phyloP scores from a whole-genome alignment of 2,888 invertebrate species.

The Ornithoptera alexandrae region DNA sequence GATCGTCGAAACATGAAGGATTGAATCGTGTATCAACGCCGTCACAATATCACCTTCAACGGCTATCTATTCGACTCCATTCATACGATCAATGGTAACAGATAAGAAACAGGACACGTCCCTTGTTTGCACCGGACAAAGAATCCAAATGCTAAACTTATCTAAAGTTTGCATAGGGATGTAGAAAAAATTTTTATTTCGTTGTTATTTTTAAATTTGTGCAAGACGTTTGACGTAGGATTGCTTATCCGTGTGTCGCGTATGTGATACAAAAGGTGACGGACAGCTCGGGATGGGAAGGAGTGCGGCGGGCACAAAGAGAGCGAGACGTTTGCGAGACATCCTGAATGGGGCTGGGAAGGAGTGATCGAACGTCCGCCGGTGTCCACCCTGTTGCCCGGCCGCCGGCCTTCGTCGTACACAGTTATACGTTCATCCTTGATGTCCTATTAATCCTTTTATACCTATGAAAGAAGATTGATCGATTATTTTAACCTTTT shows the following conservation, averaged over 20 bases:
- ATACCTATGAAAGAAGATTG: slow-evolving; percentile 3
- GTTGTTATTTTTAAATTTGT: slow-evolving; percentile 79
- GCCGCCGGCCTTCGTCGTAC: slow-evolving; percentile 35
- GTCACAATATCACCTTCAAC: slow-evolving; percentile 31
- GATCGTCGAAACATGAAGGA: slow-evolving; percentile 4
- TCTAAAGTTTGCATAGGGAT: slow-evolving; percentile 73
- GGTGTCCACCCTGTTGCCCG: slow-evolving; percentile 34
- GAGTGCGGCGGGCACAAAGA: slow-evolving; percentile 63
- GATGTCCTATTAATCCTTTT: slow-evolving; percentile 26
- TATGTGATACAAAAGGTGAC: slow-evolving; percentile 69
- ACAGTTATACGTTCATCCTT: slow-evolving; percentile 37
- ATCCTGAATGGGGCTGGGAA: slow-evolving; percentile 72
- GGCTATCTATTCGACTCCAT: slow-evolving; percentile 51
- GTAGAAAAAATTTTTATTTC: slow-evolving; percentile 62
- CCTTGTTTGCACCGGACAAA: slow-evolving; percentile 76
- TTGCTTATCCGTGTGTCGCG: slow-evolving; percentile 46
- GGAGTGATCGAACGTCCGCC: slow-evolving; percentile 73
- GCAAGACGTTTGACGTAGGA: slow-evolving; percentile 78
- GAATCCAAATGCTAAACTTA: slow-evolving; percentile 68
- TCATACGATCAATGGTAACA: slow-evolving; percentile 52
- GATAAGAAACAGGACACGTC: slow-evolving; percentile 71
- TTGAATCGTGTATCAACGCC: slow-evolving; percentile 25
- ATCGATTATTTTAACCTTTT: too few species aligned
- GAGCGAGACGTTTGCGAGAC: slow-evolving; percentile 63
- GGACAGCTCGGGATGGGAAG: slow-evolving; percentile 66